A percentile compares a stretch with the other conserved stretches of the same genome.
phyloP scores from a whole-genome alignment of 2,888 invertebrate genomes.

The Diachrysia chrysitis region DNA sequence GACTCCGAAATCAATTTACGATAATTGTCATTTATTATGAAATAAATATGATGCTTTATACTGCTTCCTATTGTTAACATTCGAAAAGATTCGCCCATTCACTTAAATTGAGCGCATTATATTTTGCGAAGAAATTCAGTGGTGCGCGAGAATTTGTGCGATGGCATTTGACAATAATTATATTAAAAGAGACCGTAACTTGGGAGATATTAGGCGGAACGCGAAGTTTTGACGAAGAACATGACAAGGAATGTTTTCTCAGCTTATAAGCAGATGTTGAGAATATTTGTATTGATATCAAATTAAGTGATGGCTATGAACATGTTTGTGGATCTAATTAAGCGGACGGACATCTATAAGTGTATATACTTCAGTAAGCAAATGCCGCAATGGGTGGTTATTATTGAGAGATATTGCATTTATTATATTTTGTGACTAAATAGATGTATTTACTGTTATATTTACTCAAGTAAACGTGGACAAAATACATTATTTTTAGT shows the following conservation, averaged over 20 bases:
- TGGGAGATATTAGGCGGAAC: conserved; percentile 83
- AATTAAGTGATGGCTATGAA: conserved; percentile 63
- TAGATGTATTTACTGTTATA: neutral
- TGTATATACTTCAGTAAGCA: conserved; percentile 10
- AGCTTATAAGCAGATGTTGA: conserved; percentile 83
- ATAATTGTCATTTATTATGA: conserved; percentile 89
- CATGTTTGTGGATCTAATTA: conserved; percentile 50
- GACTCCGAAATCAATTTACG: conserved; percentile 86
- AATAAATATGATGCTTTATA: conserved; percentile 88
- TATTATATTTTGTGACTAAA: neutral
- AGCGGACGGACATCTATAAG: conserved; percentile 19
- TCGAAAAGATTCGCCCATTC: conserved; percentile 76
- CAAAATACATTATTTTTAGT: too few relatives aligned
- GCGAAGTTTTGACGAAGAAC: conserved; percentile 73
- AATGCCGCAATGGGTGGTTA: neutral
- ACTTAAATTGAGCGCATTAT: conserved; percentile 81
- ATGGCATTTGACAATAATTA: conserved; percentile 87
- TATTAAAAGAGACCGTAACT: conserved; percentile 75
- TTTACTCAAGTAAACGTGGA: too few relatives aligned
- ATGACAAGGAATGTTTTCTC: conserved; percentile 83
- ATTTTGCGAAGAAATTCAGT: conserved; percentile 81
- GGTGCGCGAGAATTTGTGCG: conserved; percentile 72
- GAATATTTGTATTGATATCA: conserved; percentile 65
- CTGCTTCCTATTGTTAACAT: conserved; percentile 72
- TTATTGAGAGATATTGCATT: neutral